A percentile compares a stretch with the other conserved stretches of the same genome.
These are phyloP conservation scores for Philopedon plagiatum DNA, from an alignment of 2,888 invertebrate species.

Conservation along the genomic window DNA sequence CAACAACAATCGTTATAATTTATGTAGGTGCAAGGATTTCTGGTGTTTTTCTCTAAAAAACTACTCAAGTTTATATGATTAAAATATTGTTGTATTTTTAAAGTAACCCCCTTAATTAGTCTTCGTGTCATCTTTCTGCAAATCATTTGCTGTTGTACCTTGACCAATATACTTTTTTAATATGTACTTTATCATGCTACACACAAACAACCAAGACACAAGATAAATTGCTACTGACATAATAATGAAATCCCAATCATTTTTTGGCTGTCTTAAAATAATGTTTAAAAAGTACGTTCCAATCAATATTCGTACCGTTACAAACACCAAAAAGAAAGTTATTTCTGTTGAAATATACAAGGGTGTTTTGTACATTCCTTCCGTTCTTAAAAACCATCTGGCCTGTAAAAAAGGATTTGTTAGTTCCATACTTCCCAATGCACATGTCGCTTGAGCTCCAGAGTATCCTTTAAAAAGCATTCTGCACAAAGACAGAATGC, in stretches of 20 bases:
- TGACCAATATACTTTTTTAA: conserved; percentile 55
- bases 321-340: conserved; percentile 70
- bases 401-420: conserved; percentile 76
- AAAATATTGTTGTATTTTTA: not conserved
- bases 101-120: not conserved
- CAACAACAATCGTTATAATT: too few species aligned
- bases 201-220: conserved; percentile 65
- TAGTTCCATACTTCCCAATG: conserved; percentile 73
- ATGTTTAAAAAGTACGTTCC: conserved; percentile 71
- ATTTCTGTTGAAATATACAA: conserved; percentile 70
- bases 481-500: conserved; percentile 70
- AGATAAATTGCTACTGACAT: conserved; percentile 61
- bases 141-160: not conserved
- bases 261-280: conserved; percentile 67
- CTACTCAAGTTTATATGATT: too few species aligned
- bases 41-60: too few species aligned
- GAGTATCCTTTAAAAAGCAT: conserved; percentile 70
- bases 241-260: conserved; percentile 66
- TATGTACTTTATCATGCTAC: conserved; percentile 62
- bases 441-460: conserved; percentile 72
- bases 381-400: conserved; percentile 74
- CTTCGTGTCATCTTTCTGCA: not conserved
- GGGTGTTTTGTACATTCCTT: conserved; percentile 69
- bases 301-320: conserved; percentile 70
- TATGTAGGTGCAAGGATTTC: too few species aligned